These are phyloP conservation scores for Apantesis nais DNA, from an alignment of 2,888 invertebrate genomes.

Conservation along the genomic window DNA sequence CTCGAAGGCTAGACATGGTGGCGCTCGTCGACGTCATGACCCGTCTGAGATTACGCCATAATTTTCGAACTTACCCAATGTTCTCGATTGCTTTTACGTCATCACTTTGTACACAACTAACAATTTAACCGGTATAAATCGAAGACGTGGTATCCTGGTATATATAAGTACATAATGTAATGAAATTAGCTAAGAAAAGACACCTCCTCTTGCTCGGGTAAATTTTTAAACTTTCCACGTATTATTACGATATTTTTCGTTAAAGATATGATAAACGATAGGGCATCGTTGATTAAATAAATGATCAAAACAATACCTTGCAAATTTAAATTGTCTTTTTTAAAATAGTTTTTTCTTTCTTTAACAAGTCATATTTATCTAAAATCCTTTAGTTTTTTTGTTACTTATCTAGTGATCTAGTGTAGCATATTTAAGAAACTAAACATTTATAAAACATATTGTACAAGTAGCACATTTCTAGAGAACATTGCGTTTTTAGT, in stretches of 20 bases:
- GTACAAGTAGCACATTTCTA: slow-evolving; percentile 13
- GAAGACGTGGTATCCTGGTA: slow-evolving; percentile 1
- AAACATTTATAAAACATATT: neutral
- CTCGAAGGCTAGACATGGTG: slow-evolving; percentile 70
- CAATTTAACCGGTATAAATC: neutral
- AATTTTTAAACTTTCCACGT: neutral
- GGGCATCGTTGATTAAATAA: no score
- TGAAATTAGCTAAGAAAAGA: neutral
- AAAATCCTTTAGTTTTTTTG: neutral
- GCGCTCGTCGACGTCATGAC: slow-evolving; percentile 65
- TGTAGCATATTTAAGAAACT: neutral
- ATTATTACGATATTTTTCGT: neutral
- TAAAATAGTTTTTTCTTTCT: neutral
- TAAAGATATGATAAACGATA: no score
- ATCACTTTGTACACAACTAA: slow-evolving; percentile 3
- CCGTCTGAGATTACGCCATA: slow-evolving; percentile 67
- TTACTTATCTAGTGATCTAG: neutral
- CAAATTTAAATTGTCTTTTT: neutral
- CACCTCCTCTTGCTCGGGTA: neutral
- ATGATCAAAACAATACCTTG: neutral
- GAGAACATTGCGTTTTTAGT: slow-evolving; percentile 12
- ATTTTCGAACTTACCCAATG: slow-evolving; percentile 68
- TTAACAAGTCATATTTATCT: neutral
- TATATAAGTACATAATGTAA: no score
- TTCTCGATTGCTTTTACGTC: slow-evolving; percentile 60